Conservation (phyloP, 2,888 invertebrate species). For the Phyllotreta cruciferae region DNA sequence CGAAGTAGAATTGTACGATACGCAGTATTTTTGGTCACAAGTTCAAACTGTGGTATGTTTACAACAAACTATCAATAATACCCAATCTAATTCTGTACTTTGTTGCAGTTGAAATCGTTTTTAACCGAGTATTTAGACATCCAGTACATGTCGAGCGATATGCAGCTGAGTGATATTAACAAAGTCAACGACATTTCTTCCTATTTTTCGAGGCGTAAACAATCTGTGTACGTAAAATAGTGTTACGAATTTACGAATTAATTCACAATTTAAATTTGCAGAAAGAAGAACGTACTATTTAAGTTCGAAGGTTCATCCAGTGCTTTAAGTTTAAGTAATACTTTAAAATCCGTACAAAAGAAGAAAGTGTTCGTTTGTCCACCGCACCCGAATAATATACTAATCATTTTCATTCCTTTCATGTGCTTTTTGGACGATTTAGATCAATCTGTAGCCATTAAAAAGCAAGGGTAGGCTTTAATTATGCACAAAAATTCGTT, state of each 20-base stretch:
- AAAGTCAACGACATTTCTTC: slow-evolving; percentile 64
- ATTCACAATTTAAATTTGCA: slow-evolving; percentile 48
- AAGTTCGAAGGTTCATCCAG: slow-evolving; percentile 72
- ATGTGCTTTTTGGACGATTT: slow-evolving; percentile 86
- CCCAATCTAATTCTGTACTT: slow-evolving; percentile 6
- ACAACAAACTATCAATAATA: background rate
- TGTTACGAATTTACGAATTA: background rate
- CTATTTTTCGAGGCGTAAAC: slow-evolving; percentile 64
- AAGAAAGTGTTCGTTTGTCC: slow-evolving; percentile 77
- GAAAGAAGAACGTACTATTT: slow-evolving; percentile 69
- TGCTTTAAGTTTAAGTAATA: slow-evolving; percentile 55
- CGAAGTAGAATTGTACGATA: slow-evolving; percentile 69
- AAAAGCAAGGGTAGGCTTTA: slow-evolving; percentile 49
- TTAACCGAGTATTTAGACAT: slow-evolving; percentile 88
- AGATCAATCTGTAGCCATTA: slow-evolving; percentile 64
- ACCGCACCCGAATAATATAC: slow-evolving; percentile 75
- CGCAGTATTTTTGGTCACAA: slow-evolving; percentile 87
- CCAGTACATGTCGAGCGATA: slow-evolving; percentile 75
- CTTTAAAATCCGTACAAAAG: slow-evolving; percentile 51
- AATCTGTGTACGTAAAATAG: slow-evolving; percentile 54
- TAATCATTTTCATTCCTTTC: slow-evolving; percentile 82
- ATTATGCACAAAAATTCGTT: too few species aligned
- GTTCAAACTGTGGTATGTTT: slow-evolving; percentile 83
- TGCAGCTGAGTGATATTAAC: slow-evolving; percentile 58
- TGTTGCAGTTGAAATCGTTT: slow-evolving; percentile 76